Evolutionary conservation across 2,113 vertebrate genomes (phyloP), one percentile per base, ranked within the genome.

Genomic region (Trochalopteron elliotii): DNA sequence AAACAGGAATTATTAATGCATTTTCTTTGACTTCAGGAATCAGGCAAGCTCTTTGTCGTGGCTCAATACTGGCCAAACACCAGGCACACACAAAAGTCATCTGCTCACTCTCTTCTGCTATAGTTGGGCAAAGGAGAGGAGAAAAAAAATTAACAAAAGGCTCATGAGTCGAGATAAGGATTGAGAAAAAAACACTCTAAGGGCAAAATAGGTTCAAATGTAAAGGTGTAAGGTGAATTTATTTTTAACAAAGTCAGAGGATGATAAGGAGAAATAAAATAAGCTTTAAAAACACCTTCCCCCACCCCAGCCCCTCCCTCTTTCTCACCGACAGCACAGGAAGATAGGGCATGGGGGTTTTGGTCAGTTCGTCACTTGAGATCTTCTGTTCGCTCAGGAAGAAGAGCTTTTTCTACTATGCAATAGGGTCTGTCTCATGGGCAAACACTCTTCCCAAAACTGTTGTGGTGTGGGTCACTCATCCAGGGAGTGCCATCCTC

Each of bases 341-440:
- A 10, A 67, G 31, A 67, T 31, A 67, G 31, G 42, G 31, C 16
- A n/a, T 47, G 22, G 64, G 64, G 6, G 22, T 13, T 47, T 67
- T n/a, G 64, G 8, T n/a, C 42, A n/a, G 25, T 61, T 24, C 8
- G 2, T 28, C 37, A 39, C 11, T 35, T 5, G 11, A 67, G 44
- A 35, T 47, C 33, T 47, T 67, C 33, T 47, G 12, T 25, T 67
- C 1, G 3, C 64, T 47, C 31, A 47, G 31, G 23, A 8, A 45
- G 42, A 44, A 8, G 39, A 25, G 31, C 13, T 8, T 19, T 60
- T 61, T 61, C 25, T 61, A 11, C 35, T 39, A n/a, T 19, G 11
- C 16, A 1, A 0, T n/a, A 12, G 23, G 16, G 31, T 25, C 22
- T 5, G 1, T n/a, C 42, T 31, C 63, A n/a, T 1, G 1, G 15